Base-by-base conservation (phyloP, 1,140 invertebrate species). In the Popillia japonica region DNA sequence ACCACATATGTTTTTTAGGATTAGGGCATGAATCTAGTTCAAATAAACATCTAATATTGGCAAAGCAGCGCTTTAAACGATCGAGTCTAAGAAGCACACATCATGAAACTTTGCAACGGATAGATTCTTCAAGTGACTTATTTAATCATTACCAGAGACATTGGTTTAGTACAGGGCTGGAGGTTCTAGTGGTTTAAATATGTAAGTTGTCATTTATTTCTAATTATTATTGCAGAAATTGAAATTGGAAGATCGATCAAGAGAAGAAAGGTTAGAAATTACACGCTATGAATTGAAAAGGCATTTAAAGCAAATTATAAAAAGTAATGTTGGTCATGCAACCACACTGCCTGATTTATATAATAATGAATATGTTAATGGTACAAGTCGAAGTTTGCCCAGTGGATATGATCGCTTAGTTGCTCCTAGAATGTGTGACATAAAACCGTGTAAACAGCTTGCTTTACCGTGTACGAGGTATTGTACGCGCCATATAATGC, bases 401-500 rank as follows among this genome's bases (percentile, higher is more conserved):
- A 73, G 40, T 14, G 78, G 79, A 14, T 80, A 83, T 68, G 79
- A 81, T 55, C 73, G 80, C 40, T 64, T 85, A 1, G 82, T 84
- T 8, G 74, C 81, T 17, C 78, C 83, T 3, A 82, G 76, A 78
- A 76, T 79, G 17, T 86, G 85, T 76, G 82, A 84, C 72, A 44
- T 81, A 41, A 80, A 82, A 23, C 81, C 83, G 22, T 95, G 94
- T 85, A 87, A 85, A 8, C 89, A 90, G 76, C 84, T 87, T 1
- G 93, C 93, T n/a, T 85, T 98, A 82, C 95, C 96, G 0, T 96
- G 94, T 83, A 92, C 93, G 0, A 92, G 94, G 23, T 94, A 96
- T 84, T 98, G 96, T 85, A 87, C 93, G 17, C 88, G 92, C 77
- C 96, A 98, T 87, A 95, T 98, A 78, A 95, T 96, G 88, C 90